These are phyloP conservation scores for Leptatherina wallacei DNA, from an alignment of 2,797 vertebrate species.

Conservation along the genomic window DNA sequence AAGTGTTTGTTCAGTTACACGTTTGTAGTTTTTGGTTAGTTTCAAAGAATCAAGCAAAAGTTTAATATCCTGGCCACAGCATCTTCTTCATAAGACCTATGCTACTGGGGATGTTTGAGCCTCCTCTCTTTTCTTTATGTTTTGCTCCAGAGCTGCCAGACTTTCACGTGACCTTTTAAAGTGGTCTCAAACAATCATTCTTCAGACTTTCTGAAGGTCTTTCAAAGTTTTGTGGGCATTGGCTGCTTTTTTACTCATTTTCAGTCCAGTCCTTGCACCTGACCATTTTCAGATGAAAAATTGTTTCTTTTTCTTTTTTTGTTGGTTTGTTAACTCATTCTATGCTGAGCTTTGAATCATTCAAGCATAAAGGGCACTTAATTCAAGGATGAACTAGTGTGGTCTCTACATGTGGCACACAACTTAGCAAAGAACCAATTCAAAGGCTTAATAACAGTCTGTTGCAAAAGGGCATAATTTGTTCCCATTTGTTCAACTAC, in stretches of 20 bases:
- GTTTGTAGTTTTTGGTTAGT: neutral
- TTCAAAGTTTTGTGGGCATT: neutral
- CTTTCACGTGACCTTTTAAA: neutral
- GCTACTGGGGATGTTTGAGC: neutral
- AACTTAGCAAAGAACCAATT: neutral
- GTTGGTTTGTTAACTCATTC: neutral
- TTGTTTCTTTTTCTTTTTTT: neutral
- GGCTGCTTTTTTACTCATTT: neutral
- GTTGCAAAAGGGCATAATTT: neutral
- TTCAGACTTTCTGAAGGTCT: neutral
- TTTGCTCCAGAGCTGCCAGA: neutral
- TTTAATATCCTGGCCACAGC: neutral
- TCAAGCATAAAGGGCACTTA: neutral
- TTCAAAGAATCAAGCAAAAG: neutral
- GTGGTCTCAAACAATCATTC: neutral
- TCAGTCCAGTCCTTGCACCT: neutral
- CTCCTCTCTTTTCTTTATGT: neutral
- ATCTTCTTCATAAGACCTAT: neutral
- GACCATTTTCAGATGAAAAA: neutral
- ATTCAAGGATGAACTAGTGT: neutral
- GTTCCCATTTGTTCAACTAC: neutral
- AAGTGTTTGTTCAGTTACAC: conserved; percentile 36
- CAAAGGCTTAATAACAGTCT: neutral
- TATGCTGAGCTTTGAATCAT: neutral
- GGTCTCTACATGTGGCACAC: neutral